Percentiles rank a stretch among this genome's conserved stretches.
Evolutionary conservation across 2,113 vertebrate species (phyloP).

Genomic region (Columba livia): DNA sequence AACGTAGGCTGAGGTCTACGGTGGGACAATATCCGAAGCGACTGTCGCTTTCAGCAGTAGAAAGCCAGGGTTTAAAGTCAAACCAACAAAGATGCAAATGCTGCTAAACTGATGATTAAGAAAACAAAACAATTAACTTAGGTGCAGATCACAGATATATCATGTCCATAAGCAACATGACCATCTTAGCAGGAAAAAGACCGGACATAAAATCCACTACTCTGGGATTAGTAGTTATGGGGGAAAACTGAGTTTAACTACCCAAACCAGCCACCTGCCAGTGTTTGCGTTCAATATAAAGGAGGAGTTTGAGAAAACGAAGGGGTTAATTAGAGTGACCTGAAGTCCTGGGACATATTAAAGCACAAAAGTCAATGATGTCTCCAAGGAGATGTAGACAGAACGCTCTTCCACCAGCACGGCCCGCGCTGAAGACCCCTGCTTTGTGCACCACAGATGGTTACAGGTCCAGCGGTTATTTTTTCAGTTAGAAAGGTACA

Average conservation of each 20-base stretch:
- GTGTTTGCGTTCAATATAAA: neutral
- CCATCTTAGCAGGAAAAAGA: neutral
- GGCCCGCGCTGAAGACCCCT: neutral
- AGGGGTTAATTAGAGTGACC: neutral
- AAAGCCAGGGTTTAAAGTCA: neutral
- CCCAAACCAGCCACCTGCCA: neutral
- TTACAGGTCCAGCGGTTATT: neutral
- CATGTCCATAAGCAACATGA: neutral
- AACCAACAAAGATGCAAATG: neutral
- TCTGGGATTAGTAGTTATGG: neutral
- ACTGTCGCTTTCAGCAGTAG: neutral
- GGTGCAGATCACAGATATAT: neutral
- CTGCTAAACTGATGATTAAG: neutral
- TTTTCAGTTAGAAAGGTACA: no score
- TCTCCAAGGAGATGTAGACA: neutral
- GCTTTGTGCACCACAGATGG: neutral
- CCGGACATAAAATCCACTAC: neutral
- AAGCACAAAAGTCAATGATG: neutral
- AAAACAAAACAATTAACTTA: neutral
- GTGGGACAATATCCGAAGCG: neutral
- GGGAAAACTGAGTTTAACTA: neutral
- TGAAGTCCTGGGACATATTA: neutral
- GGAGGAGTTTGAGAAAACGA: neutral
- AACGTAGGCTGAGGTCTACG: neutral
- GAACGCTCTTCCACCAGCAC: neutral